phyloP scores from a whole-genome alignment of 2,888 invertebrate genomes.

The Axea sp. region DNA sequence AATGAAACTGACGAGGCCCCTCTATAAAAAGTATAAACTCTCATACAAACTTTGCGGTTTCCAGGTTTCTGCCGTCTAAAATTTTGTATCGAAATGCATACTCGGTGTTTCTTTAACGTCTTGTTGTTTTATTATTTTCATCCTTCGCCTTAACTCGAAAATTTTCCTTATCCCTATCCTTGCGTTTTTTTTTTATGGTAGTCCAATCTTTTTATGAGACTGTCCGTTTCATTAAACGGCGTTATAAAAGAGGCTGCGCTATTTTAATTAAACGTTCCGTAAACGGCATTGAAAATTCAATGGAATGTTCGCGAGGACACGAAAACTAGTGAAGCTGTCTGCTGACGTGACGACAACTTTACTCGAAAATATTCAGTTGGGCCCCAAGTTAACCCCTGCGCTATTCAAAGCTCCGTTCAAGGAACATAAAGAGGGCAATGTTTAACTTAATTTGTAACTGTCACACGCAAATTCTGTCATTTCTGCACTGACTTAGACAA shows the following conservation, averaged over 20 bases:
- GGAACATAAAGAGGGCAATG: conserved; percentile 66
- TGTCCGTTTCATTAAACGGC: conserved; percentile 66
- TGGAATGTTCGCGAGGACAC: conserved; percentile 36
- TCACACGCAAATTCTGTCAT: conserved; percentile 72
- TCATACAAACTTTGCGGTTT: conserved; percentile 72
- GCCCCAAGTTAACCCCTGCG: conserved; percentile 39
- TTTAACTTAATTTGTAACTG: conserved; percentile 74
- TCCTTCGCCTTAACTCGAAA: conserved; percentile 59
- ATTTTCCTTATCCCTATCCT: conserved; percentile 46
- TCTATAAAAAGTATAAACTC: conserved; percentile 68
- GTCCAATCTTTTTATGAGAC: conserved; percentile 60
- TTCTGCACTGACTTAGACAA: conserved; percentile 72
- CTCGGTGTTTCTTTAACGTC: conserved; percentile 32
- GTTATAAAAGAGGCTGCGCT: conserved; percentile 18
- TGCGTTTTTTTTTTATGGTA: conserved; percentile 72
- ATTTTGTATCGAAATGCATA: conserved; percentile 49
- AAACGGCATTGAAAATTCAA: conserved; percentile 38
- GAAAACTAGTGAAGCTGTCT: conserved; percentile 34
- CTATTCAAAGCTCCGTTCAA: conserved; percentile 21
- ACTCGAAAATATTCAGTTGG: conserved; percentile 20
- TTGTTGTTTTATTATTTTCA: conserved; percentile 14
- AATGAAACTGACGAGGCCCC: conserved; percentile 46
- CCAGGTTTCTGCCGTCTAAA: conserved; percentile 60
- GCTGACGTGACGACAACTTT: conserved; percentile 43
- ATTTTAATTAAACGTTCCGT: conserved; percentile 39